phyloP scores from a whole-genome alignment of 1,140 invertebrate species.

The Alviniconcha marisindica region DNA sequence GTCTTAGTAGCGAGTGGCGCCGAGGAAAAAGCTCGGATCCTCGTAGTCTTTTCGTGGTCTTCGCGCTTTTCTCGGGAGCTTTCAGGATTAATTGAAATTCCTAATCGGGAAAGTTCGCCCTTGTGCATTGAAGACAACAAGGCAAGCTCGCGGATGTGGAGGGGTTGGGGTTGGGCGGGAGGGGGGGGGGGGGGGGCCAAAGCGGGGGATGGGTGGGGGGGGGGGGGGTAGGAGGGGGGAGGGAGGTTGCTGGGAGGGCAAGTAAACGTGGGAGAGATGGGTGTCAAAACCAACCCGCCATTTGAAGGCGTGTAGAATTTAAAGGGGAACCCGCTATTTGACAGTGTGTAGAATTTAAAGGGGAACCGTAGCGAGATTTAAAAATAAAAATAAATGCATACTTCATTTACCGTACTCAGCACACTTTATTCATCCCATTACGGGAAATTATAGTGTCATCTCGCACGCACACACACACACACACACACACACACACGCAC shows the following conservation, averaged over 20 bases:
- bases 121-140: background rate
- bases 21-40: background rate
- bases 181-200: no score
- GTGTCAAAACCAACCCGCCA: background rate
- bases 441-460: background rate
- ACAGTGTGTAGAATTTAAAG: background rate
- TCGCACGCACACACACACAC: background rate
- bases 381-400: background rate
- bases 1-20: background rate
- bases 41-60: no score
- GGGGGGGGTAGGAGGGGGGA: no score
- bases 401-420: background rate
- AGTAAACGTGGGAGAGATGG: no score
- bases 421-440: background rate
- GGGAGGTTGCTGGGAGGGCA: no score
- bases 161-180: background rate
- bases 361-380: background rate
- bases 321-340: no score
- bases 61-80: background rate
- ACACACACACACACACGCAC: background rate
- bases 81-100: conserved; percentile 15
- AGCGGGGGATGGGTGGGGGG: no score
- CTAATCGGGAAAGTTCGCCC: background rate
- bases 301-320: background rate
- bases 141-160: background rate